Percentiles rank a stretch among this genome's conserved stretches.
Evolutionary conservation across 2,888 invertebrate species (phyloP).

Genomic region (Drosophila leonis): DNA sequence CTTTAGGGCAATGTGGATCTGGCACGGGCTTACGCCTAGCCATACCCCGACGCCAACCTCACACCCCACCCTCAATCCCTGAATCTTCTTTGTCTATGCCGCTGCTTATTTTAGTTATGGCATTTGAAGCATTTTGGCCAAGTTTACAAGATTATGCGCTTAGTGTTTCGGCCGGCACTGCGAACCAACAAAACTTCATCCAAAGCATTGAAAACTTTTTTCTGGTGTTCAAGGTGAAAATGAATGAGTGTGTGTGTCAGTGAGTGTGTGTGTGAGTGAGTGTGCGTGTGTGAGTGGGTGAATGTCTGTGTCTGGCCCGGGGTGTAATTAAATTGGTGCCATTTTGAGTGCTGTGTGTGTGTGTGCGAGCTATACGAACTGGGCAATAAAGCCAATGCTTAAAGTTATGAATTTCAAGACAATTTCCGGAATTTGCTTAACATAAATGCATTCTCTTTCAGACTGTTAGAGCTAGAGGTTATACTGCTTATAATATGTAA

Average conservation of each 20-base stretch:
- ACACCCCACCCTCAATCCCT: background rate
- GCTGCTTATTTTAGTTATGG: conserved; percentile 79
- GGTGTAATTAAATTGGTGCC: conserved; percentile 69
- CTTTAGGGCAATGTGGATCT: conserved; percentile 51
- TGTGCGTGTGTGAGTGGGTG: conserved; percentile 10
- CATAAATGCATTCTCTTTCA: background rate
- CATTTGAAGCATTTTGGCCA: conserved; percentile 75
- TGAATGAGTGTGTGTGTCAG: conserved; percentile 12
- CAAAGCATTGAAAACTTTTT: conserved; percentile 62
- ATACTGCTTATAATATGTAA: background rate
- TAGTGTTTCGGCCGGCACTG: conserved; percentile 59
- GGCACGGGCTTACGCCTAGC: background rate
- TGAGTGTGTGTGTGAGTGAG: conserved; percentile 12
- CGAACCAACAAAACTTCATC: conserved; percentile 53
- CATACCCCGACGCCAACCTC: background rate
- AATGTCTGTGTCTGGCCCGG: conserved; percentile 32
- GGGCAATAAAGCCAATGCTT: conserved; percentile 33
- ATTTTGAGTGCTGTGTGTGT: conserved; percentile 23
- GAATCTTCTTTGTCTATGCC: conserved; percentile 52
- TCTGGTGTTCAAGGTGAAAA: conserved; percentile 57
- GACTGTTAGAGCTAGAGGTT: background rate
- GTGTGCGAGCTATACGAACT: conserved; percentile 3
- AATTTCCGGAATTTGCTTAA: background rate
- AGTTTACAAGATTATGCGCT: conserved; percentile 81
- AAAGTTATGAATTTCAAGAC: conserved; percentile 21